A percentile compares a stretch with the other conserved stretches of the same genome.
phyloP scores from a whole-genome alignment of 2,113 vertebrate species.

The Lanius collurio region DNA sequence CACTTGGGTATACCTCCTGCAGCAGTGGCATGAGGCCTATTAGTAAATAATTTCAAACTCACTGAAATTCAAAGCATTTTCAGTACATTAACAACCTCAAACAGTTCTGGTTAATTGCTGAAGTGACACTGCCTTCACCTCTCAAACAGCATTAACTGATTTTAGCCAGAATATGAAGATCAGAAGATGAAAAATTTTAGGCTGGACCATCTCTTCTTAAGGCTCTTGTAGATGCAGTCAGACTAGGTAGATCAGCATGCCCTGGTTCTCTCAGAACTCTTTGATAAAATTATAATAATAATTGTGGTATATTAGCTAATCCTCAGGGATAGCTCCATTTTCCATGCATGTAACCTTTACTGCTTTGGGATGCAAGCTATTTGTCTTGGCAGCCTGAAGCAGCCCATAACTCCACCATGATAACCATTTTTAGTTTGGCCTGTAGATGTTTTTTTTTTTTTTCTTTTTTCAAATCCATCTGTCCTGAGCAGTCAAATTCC shows the following conservation, averaged over 20 bases:
- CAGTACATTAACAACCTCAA: not conserved
- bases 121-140: not conserved
- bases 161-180: not conserved
- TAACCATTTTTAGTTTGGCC: slow-evolving; percentile 59
- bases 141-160: not conserved
- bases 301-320: slow-evolving; percentile 43
- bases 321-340: slow-evolving; percentile 56
- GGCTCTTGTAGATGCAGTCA: not conserved
- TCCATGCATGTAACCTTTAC: slow-evolving; percentile 62
- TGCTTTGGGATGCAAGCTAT: slow-evolving; percentile 51
- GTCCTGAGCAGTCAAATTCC: slow-evolving; percentile 45
- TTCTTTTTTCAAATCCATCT: slow-evolving; percentile 9
- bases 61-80: not conserved
- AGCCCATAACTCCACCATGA: slow-evolving; percentile 50
- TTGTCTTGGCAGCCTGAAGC: slow-evolving; percentile 60
- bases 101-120: not conserved
- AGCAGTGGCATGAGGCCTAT: not conserved
- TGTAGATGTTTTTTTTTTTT: not conserved
- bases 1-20: not conserved
- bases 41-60: not conserved
- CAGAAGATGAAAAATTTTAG: not conserved
- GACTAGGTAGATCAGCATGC: not conserved
- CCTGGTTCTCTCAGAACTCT: not conserved
- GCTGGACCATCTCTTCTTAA: not conserved
- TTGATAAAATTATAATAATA: slow-evolving; percentile 45